A percentile compares a stretch with the other conserved stretches of the same genome.
Conservation (phyloP, 2,113 vertebrate species). For the Neomonachus schauinslandi region DNA sequence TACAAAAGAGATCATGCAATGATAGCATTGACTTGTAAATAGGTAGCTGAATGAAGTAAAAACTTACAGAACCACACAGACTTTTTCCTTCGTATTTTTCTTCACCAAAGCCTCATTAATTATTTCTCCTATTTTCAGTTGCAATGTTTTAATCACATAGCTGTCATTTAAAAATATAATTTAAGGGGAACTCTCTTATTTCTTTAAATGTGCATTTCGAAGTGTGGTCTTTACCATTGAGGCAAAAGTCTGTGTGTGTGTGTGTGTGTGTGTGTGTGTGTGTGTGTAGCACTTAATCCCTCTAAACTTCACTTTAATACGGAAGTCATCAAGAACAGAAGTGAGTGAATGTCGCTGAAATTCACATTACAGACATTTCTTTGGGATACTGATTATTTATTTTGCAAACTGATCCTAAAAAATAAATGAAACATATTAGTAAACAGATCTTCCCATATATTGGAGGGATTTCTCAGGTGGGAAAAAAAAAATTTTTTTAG, state of each 20-base stretch:
- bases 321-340: neutral
- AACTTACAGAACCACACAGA: neutral
- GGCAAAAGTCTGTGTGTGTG: neutral
- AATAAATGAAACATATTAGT: slow-evolving; percentile 39
- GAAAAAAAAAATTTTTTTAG: neutral
- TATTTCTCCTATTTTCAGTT: slow-evolving; percentile 41
- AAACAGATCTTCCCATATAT: neutral
- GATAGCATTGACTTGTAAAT: neutral
- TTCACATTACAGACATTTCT: neutral
- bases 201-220: neutral
- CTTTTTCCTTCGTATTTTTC: slow-evolving; percentile 17
- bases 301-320: neutral
- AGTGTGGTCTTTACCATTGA: neutral
- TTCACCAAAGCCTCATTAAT: slow-evolving; percentile 28
- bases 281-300: neutral
- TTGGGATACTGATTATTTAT: neutral
- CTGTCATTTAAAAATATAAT: neutral
- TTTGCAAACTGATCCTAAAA: slow-evolving; percentile 30
- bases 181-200: neutral
- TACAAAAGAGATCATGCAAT: neutral
- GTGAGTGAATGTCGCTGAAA: neutral
- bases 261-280: neutral
- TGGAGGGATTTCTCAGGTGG: neutral
- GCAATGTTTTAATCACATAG: neutral
- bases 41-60: neutral